Conservation (phyloP, 2,888 invertebrate genomes). For the Gari tellinella region DNA sequence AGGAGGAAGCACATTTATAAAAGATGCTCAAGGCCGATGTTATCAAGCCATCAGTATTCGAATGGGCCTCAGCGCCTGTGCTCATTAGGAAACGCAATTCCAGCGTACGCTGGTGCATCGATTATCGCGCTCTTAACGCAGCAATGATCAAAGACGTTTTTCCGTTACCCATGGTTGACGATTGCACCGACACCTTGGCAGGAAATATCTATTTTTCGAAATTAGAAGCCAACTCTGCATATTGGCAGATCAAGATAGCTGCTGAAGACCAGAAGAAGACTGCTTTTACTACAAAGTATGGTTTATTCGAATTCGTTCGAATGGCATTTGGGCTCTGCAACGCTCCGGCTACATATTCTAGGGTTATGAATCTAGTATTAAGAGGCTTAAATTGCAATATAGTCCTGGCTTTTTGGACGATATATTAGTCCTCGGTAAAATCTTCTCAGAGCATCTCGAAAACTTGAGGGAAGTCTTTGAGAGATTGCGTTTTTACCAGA, state of each 20-base stretch:
- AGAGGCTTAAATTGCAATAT: conserved; percentile 3
- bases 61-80: conserved; percentile 37
- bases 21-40: conserved; percentile 36
- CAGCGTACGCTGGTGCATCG: conserved; percentile 28
- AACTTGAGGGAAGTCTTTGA: neutral
- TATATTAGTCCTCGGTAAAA: neutral
- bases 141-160: conserved; percentile 6
- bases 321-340: conserved; percentile 14
- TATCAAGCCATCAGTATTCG: conserved; percentile 42
- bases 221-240: no score
- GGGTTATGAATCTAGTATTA: conserved; percentile 18
- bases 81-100: conserved; percentile 6
- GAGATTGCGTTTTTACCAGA: conserved; percentile 3
- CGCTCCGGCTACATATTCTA: conserved; percentile 17
- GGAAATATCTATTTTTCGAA: no score
- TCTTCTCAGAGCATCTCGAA: neutral
- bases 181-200: no score
- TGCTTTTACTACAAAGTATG: no score
- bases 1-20: conserved; percentile 25
- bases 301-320: neutral
- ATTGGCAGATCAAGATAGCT: no score
- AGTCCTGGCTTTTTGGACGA: conserved; percentile 11
- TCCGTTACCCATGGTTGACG: no score
- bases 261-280: no score
- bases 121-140: conserved; percentile 33